Evolutionary conservation across 2,113 vertebrate species (phyloP), one percentile per base, ranked within the genome.

Genomic region (Phoxinus phoxinus): DNA sequence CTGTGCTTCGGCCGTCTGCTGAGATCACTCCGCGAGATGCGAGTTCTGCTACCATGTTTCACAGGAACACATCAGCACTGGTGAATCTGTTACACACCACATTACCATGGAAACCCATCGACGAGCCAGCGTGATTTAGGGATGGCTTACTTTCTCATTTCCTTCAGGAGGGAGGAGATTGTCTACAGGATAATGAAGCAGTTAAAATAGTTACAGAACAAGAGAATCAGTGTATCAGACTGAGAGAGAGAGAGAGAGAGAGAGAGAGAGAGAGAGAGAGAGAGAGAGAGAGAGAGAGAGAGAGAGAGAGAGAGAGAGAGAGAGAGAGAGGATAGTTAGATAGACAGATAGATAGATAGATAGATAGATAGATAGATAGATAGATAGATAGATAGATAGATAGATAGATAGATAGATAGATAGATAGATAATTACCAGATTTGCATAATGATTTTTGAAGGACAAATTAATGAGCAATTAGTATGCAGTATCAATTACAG

Each of bases 101-200:
- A 73, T 86, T 58, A 48, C 84, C 84, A 86, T 86, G 84, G 84
- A 32, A 86, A 86, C 84, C 53, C 71, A 76, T 27, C 17, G 78
- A 71, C 81, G 32, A 72, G 23, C 2, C 10, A 1, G 27, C 19
- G 10, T 80, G 32, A 56, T 65, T 80, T 80, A 71, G 44, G 27
- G 46, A 69, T 44, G 61, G 48, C 84, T 69, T 67, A 17, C 7
- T 51, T 67, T 51, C 63, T 71, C 63, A 53, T 69, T 82, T 82
- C 80, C 46, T 82, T 46, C 59, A 81, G 78, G 78, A 65, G 5
- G 4, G 53, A 59, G 58, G 17, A 82, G 12, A 35, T 27, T 30
- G 58, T 63, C 78, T 58, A 12, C 78, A n/a, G 25, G 61, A 82
- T 82, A 69, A 69, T 82, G 27, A 82, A 82, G 80, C 27, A 15